A percentile compares a stretch with the other conserved stretches of the same genome.
These are phyloP conservation scores for Chloroclystis v-ata DNA, from an alignment of 2,888 invertebrate genomes.

Conservation along the genomic window DNA sequence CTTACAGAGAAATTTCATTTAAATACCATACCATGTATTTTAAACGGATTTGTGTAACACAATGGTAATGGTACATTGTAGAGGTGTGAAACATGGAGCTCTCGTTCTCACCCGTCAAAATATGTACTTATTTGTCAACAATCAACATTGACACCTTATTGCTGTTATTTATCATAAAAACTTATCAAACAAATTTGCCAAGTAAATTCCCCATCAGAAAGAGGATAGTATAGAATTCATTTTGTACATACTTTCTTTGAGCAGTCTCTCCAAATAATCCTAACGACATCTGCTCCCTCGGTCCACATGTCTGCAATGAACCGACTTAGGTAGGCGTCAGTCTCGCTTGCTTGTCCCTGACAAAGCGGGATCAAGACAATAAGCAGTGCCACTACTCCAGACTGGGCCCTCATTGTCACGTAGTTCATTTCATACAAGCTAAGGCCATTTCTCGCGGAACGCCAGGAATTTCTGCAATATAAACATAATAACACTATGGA, in stretches of 20 bases:
- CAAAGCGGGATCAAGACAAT: constrained; percentile 41
- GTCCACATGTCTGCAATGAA: constrained; percentile 71
- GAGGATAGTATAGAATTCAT: too few relatives aligned
- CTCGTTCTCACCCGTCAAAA: too few relatives aligned
- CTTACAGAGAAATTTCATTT: too few relatives aligned
- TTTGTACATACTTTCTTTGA: constrained; percentile 61
- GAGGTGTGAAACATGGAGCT: too few relatives aligned
- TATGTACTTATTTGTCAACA: too few relatives aligned
- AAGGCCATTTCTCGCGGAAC: constrained; percentile 44
- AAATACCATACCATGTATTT: too few relatives aligned
- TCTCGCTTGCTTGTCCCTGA: constrained; percentile 43
- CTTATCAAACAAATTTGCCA: too few relatives aligned
- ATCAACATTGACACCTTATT: too few relatives aligned
- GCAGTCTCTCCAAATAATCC: constrained; percentile 71
- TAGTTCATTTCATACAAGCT: constrained; percentile 41
- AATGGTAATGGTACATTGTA: too few relatives aligned
- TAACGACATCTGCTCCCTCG: constrained; percentile 64
- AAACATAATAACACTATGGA: constrained; percentile 17
- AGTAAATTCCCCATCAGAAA: too few relatives aligned
- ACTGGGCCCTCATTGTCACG: constrained; percentile 41
- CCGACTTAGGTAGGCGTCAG: constrained; percentile 57
- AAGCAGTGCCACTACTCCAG: constrained; percentile 38
- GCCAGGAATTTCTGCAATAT: constrained; percentile 27
- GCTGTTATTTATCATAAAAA: too few relatives aligned
- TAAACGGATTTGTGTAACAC: too few relatives aligned